Conservation (phyloP, 2,888 invertebrate species). For the Nephrotoma guestfalica region DNA sequence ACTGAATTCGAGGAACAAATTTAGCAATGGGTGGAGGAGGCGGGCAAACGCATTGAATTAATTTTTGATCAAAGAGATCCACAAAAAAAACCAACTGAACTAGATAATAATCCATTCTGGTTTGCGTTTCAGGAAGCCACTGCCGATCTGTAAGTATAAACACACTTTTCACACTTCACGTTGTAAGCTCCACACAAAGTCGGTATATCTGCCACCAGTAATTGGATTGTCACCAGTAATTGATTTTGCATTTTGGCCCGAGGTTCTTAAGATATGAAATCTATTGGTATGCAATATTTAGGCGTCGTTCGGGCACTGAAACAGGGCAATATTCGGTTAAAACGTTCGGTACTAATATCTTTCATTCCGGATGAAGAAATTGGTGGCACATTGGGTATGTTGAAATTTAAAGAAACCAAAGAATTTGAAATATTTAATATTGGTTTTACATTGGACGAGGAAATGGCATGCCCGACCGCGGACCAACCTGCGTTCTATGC, state of each 20-base stretch:
- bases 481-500: conserved; percentile 46
- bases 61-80: conserved; percentile 50
- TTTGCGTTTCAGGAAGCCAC: conserved; percentile 41
- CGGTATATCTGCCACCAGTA: conserved; percentile 58
- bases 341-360: too few species aligned
- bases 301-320: conserved; percentile 57
- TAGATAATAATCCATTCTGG: too few species aligned
- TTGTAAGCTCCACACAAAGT: conserved; percentile 65
- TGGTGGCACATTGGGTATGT: conserved; percentile 41
- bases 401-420: conserved; percentile 43
- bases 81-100: too few species aligned
- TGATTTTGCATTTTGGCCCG: conserved; percentile 61
- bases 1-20: conserved; percentile 32
- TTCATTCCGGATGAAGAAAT: too few species aligned
- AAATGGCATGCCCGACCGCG: conserved; percentile 53
- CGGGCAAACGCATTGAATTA: conserved; percentile 55
- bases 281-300: conserved; percentile 62
- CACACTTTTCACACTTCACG: too few species aligned
- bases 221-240: conserved; percentile 90
- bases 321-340: too few species aligned
- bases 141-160: too few species aligned
- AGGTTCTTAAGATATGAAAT: conserved; percentile 72
- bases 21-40: conserved; percentile 47
- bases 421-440: conserved; percentile 57
- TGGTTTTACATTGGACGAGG: conserved; percentile 69